Evolutionary conservation across 2,113 vertebrate genomes (phyloP), one percentile per base, ranked within the genome.

Genomic region (Agapornis roseicollis): DNA sequence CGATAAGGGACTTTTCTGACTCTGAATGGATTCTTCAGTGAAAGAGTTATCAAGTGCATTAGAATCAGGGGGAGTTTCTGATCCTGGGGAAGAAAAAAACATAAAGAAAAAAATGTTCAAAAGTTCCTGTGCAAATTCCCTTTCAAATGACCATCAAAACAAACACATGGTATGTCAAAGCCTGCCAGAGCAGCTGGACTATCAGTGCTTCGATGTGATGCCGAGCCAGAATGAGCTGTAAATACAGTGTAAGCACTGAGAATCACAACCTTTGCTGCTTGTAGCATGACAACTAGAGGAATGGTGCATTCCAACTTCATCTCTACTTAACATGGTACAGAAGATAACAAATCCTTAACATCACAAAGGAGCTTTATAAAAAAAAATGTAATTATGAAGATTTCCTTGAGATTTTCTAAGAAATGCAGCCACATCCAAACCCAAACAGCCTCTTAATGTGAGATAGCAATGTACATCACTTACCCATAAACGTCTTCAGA

Each of bases 1-100:
- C 0, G 97, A 97, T 52, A 98, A 94, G 83, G 98, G 97, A 65
- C 97, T 98, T 91, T 97, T 98, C 91, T 98, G 98, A 84, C 87
- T 97, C 86, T 97, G 97, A 93, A 96, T 35, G 37, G 97, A 95
- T 78, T 98, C 98, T 80, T 98, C 98, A 27, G 90, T 96, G 88
- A 98, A 97, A 74, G 97, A 96, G 92, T 94, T 96, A 71, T 97
- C 98, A 35, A 97, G 94, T 41, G 93, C 61, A 47, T 71, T 90
- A 41, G 96, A 91, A 80, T 98, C 98, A 10, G 96, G 88, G 16
- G 89, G 94, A 84, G 97, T 98, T 96, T 98, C 98, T 69, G 96
- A 83, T 94, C 98, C 98, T 98, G 73, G 13, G 84, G 33, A 80
- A 81, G 20, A 55, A 14, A 31, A 17, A 25, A 31, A 17, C 25